Conservation (phyloP, 2,797 vertebrate species). For the Scyliorhinus canicula region DNA sequence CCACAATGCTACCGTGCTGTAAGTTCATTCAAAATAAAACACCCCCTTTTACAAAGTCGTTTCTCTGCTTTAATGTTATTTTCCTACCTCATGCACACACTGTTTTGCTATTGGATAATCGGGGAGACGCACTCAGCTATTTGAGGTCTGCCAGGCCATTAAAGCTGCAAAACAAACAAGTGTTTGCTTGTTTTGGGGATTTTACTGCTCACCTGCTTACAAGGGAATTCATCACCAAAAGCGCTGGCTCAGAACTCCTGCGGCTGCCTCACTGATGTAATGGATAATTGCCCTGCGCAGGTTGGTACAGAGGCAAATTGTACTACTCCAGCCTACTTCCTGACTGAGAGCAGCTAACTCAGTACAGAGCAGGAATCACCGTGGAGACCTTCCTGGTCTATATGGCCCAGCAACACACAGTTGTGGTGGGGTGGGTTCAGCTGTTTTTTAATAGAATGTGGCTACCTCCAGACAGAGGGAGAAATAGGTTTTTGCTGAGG, state of each 20-base stretch:
- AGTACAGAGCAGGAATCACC: not conserved
- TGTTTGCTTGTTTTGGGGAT: not conserved
- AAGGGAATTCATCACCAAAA: not conserved
- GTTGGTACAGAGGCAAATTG: not conserved
- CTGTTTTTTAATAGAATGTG: not conserved
- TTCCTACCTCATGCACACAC: not conserved
- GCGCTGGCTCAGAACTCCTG: not conserved
- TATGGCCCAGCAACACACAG: not conserved
- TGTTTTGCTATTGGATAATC: not conserved
- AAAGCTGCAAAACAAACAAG: not conserved
- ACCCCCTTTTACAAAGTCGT: not conserved
- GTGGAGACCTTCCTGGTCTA: not conserved
- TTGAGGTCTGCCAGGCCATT: not conserved
- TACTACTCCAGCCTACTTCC: not conserved
- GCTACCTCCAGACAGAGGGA: not conserved
- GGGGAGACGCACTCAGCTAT: not conserved
- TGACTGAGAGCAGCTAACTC: not conserved
- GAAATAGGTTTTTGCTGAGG: not conserved
- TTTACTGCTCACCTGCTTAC: not conserved
- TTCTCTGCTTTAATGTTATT: constrained; percentile 8
- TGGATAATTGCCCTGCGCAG: not conserved
- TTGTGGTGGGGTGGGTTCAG: not conserved
- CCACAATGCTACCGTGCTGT: no score
- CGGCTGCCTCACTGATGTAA: not conserved
- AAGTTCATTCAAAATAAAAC: not conserved